A percentile compares a stretch with the other conserved stretches of the same genome.
Evolutionary conservation across 2,797 vertebrate genomes (phyloP).

Genomic region (Leptodactylus fallax): DNA sequence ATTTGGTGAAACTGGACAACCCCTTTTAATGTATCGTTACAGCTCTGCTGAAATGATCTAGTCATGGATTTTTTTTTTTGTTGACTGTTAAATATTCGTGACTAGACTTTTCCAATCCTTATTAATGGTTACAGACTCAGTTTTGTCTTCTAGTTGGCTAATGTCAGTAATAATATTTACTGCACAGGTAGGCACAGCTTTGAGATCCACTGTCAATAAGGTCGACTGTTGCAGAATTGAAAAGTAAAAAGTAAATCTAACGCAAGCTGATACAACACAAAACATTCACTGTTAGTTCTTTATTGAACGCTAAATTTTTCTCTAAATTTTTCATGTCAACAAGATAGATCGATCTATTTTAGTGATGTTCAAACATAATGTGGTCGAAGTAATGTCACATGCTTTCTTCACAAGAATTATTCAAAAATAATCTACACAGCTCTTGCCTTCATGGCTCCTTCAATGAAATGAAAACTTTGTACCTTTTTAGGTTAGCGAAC

Average conservation of each 20-base stretch:
- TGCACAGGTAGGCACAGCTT: constrained; percentile 18
- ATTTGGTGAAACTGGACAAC: no score
- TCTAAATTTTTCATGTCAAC: not conserved
- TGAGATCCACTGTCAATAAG: constrained; percentile 25
- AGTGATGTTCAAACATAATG: not conserved
- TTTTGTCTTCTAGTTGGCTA: not conserved
- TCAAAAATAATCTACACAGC: no score
- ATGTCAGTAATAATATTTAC: constrained; percentile 40
- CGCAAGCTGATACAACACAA: not conserved
- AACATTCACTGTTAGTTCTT: not conserved
- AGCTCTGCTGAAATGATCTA: not conserved
- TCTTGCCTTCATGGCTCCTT: no score
- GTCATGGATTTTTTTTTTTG: not conserved
- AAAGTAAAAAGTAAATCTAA: constrained; percentile 29
- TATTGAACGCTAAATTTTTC: not conserved
- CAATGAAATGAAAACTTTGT: no score
- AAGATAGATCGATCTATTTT: not conserved
- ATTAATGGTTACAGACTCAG: constrained; percentile 22
- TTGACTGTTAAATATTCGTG: constrained; percentile 22
- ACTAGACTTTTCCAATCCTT: constrained; percentile 19
- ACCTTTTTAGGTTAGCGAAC: no score
- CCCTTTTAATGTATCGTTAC: not conserved
- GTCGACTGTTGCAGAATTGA: constrained; percentile 14
- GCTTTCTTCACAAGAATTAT: no score
- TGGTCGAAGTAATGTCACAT: no score